phyloP scores from a whole-genome alignment of 2,888 invertebrate genomes.

The Diplolepis rosae region DNA sequence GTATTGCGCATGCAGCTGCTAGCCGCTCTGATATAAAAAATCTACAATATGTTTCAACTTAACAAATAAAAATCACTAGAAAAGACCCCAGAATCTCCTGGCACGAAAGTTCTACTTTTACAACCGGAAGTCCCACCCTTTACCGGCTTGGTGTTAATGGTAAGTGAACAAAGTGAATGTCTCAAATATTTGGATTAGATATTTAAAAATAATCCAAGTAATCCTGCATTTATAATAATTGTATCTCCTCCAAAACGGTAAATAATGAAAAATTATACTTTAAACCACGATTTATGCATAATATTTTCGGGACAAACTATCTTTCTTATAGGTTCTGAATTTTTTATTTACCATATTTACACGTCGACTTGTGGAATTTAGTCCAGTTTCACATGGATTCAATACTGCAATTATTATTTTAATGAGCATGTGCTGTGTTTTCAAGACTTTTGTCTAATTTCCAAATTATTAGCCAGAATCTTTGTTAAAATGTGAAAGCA shows the following conservation, averaged over 20 bases:
- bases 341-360: conserved; percentile 8
- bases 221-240: background rate
- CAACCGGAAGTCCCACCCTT: too few relatives aligned
- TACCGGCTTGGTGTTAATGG: conserved; percentile 10
- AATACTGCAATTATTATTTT: background rate
- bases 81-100: too few relatives aligned
- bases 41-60: too few relatives aligned
- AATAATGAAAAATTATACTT: background rate
- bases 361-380: background rate
- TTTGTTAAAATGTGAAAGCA: background rate
- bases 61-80: too few relatives aligned
- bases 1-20: too few relatives aligned
- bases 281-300: background rate
- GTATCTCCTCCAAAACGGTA: background rate
- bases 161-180: too few relatives aligned
- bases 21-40: too few relatives aligned
- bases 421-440: background rate
- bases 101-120: too few relatives aligned
- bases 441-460: background rate
- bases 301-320: conserved; percentile 1
- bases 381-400: background rate
- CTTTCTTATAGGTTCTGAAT: background rate
- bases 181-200: background rate
- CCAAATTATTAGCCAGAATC: background rate
- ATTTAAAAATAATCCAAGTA: conserved; percentile 4